Evolutionary conservation across 2,113 vertebrate genomes (phyloP).

Genomic region (Herpailurus yagouaroundi): DNA sequence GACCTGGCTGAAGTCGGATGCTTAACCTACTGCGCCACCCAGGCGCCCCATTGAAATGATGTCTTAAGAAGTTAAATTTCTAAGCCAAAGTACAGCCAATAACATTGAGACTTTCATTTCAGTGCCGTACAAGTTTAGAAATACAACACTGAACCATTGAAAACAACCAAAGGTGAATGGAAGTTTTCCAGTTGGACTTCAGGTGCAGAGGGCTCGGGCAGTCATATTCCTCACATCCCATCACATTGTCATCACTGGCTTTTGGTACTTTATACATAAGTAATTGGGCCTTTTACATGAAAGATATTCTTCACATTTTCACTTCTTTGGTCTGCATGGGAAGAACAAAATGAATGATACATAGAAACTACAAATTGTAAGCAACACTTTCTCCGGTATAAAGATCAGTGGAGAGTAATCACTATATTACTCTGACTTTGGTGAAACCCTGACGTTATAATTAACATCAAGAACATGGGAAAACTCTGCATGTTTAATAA

Average conservation of each 20-base stretch:
- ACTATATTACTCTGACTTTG: neutral
- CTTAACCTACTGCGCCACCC: too few relatives aligned
- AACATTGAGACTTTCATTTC: neutral
- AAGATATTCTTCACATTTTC: neutral
- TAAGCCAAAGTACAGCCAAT: neutral
- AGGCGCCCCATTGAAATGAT: slow-evolving; percentile 11
- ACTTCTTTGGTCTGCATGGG: neutral
- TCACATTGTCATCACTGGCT: neutral
- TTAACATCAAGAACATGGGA: neutral
- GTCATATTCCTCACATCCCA: neutral
- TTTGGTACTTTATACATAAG: neutral
- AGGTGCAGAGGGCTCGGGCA: neutral
- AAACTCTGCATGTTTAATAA: slow-evolving; percentile 20
- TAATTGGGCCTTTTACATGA: neutral
- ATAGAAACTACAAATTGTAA: neutral
- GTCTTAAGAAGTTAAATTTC: slow-evolving; percentile 35
- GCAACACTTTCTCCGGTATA: neutral
- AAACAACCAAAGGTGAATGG: neutral
- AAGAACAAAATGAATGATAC: neutral
- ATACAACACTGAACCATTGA: neutral
- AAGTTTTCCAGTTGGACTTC: neutral
- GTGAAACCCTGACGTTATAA: neutral
- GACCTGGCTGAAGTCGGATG: too few relatives aligned
- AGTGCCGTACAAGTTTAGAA: neutral
- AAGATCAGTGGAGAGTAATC: neutral